These are phyloP conservation scores for Catharus fuscescens DNA, from an alignment of 2,113 vertebrate species.

Conservation along the genomic window DNA sequence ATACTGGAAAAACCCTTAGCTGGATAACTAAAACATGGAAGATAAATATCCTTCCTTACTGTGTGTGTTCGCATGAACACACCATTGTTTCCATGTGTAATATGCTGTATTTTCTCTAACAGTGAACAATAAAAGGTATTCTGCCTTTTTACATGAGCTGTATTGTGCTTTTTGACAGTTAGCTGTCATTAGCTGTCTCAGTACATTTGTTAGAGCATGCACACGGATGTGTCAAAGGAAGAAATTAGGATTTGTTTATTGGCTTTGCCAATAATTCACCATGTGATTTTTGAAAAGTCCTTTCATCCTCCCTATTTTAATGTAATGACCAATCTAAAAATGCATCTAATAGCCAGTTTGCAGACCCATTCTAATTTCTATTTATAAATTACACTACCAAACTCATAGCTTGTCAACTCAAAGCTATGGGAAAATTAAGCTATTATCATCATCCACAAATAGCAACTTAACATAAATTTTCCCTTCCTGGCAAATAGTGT, in stretches of 20 bases:
- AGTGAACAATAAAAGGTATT: conserved; percentile 69
- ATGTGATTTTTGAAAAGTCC: not conserved
- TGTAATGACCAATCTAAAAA: conserved; percentile 21
- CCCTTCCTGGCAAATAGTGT: not conserved
- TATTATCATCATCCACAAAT: not conserved
- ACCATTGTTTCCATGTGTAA: conserved; percentile 1
- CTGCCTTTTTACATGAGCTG: conserved; percentile 14
- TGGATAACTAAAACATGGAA: conserved; percentile 9
- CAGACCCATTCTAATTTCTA: not conserved
- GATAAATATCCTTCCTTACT: not conserved
- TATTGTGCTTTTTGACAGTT: not conserved
- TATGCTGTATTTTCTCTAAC: conserved; percentile 35
- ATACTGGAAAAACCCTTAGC: not conserved
- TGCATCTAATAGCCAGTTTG: not conserved
- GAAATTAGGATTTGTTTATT: not conserved
- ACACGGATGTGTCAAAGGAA: not conserved
- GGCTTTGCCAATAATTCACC: not conserved
- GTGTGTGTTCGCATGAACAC: not conserved
- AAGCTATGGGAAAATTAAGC: conserved; percentile 2
- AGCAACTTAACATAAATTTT: not conserved
- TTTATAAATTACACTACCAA: not conserved
- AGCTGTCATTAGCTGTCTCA: not conserved
- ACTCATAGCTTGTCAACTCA: not conserved
- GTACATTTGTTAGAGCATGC: not conserved
- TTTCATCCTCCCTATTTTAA: not conserved